Evolutionary conservation across 1,140 invertebrate species (phyloP).

Genomic region (Drosophila azteca): DNA sequence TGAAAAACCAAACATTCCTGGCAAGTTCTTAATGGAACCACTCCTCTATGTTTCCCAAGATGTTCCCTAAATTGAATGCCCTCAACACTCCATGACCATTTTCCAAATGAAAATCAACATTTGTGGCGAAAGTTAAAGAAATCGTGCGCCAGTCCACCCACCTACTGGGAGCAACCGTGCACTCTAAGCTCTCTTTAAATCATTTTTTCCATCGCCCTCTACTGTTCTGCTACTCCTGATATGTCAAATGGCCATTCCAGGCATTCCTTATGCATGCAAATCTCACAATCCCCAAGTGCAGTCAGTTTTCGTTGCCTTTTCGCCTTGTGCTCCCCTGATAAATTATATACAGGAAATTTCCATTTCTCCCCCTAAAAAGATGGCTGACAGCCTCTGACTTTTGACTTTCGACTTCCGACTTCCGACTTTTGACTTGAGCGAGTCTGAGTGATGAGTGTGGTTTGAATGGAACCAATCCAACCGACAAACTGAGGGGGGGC

Average conservation of each 20-base stretch:
- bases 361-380: conserved; percentile 27
- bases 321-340: conserved; percentile 5
- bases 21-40: too few species aligned
- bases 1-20: too few species aligned
- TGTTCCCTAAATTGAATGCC: too few species aligned
- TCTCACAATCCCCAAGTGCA: conserved; percentile 58
- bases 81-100: too few species aligned
- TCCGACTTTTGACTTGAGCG: background rate
- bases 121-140: too few species aligned
- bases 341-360: conserved; percentile 59
- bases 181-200: too few species aligned
- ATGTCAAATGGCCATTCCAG: conserved; percentile 26
- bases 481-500: background rate
- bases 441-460: background rate
- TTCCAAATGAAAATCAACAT: too few species aligned
- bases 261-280: conserved; percentile 67
- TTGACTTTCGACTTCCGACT: conserved; percentile 19
- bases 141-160: too few species aligned
- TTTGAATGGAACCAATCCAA: background rate
- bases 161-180: too few species aligned
- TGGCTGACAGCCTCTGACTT: conserved; percentile 40
- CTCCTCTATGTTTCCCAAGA: too few species aligned
- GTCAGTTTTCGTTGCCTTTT: conserved; percentile 14
- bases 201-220: conserved; percentile 9
- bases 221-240: background rate